A percentile compares a stretch with the other conserved stretches of the same genome.
Evolutionary conservation across 2,888 invertebrate species (phyloP).

Genomic region (Eumacrocentrus americanus): DNA sequence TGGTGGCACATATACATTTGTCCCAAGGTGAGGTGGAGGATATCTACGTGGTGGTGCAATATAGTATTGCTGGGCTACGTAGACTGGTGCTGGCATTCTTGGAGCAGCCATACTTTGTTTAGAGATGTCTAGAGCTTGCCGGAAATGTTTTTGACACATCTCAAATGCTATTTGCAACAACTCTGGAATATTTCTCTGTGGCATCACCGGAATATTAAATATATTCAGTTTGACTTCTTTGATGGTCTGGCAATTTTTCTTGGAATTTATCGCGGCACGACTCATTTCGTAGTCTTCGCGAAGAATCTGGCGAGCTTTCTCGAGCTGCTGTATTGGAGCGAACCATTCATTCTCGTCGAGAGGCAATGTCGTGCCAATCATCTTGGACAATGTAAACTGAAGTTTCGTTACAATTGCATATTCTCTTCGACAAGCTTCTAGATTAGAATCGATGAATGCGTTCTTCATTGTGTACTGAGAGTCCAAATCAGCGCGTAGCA

Average conservation of each 20-base stretch:
- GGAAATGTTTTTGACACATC: constrained; percentile 10
- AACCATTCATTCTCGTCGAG: constrained; percentile 6
- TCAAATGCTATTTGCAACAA: constrained; percentile 21
- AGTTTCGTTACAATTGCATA: constrained; percentile 6
- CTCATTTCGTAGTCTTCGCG: neutral
- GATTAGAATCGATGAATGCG: neutral
- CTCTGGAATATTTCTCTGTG: constrained; percentile 9
- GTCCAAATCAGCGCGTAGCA: constrained; percentile 18
- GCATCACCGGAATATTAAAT: constrained; percentile 7
- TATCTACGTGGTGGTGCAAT: too few relatives aligned
- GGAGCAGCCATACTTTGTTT: neutral
- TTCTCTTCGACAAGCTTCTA: neutral
- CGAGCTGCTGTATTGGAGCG: neutral
- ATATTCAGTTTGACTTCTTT: neutral
- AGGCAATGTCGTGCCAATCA: neutral
- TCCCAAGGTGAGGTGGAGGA: neutral
- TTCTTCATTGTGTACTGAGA: constrained; percentile 15
- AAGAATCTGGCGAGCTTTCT: neutral
- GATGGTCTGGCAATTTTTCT: neutral
- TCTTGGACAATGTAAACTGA: neutral
- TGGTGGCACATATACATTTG: too few relatives aligned
- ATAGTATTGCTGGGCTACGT: too few relatives aligned
- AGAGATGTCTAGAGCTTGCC: neutral
- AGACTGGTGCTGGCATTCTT: neutral
- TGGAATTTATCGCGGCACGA: neutral